phyloP scores from a whole-genome alignment of 2,113 vertebrate species.

The Fregetta grallaria region DNA sequence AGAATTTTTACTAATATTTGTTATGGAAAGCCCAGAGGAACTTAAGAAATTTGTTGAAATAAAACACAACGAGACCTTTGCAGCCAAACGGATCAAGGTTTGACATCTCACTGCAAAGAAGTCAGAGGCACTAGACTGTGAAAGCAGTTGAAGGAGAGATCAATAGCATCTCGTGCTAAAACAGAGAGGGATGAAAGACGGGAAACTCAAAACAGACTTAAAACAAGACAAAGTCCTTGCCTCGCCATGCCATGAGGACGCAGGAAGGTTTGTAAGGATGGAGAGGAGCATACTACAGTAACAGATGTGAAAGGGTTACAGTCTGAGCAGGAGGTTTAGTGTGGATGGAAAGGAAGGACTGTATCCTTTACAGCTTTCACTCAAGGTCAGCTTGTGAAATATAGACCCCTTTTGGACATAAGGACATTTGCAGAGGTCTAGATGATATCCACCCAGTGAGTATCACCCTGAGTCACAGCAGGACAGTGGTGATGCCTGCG shows the following conservation, averaged over 20 bases:
- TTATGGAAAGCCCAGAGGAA: not conserved
- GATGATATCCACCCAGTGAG: not conserved
- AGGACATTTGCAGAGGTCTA: not conserved
- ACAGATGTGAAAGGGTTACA: not conserved
- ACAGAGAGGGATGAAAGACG: not conserved
- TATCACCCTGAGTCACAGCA: not conserved
- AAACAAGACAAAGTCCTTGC: not conserved
- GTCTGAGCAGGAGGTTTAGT: not conserved
- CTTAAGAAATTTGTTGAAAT: not conserved
- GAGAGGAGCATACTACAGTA: not conserved
- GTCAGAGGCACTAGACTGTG: not conserved
- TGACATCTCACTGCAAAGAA: not conserved
- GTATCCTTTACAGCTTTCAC: not conserved
- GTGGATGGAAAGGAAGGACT: not conserved
- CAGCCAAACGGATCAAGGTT: not conserved
- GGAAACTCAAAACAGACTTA: not conserved
- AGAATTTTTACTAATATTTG: not conserved
- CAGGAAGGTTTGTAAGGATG: not conserved
- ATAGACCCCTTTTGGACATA: not conserved
- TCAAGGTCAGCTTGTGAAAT: not conserved
- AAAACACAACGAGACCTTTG: not conserved
- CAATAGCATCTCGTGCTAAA: not conserved
- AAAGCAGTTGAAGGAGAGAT: not conserved
- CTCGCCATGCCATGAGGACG: not conserved
- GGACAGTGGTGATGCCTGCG: not conserved